Conservation (phyloP, 2,888 invertebrate genomes). For the Callinectes sapidus region DNA sequence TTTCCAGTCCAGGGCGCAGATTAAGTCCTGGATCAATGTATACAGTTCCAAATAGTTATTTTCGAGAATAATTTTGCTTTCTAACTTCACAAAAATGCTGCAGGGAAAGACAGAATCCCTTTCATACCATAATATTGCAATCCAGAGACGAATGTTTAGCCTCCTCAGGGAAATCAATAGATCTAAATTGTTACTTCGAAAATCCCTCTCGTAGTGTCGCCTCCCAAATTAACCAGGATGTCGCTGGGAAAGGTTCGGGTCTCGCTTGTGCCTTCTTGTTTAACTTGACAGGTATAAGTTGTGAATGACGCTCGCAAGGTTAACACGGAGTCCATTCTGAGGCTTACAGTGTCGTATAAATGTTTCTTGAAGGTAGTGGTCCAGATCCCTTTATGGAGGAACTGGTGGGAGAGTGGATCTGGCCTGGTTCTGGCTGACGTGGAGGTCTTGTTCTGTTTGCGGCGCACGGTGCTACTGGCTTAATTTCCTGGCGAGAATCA, state of each 20-base stretch:
- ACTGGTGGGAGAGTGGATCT: neutral
- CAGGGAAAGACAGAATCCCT: too few species aligned
- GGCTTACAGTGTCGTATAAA: neutral
- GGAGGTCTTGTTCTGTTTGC: neutral
- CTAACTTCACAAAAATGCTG: too few species aligned
- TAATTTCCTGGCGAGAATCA: neutral
- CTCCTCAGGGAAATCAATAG: neutral
- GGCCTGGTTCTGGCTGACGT: neutral
- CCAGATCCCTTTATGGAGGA: neutral
- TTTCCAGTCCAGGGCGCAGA: neutral
- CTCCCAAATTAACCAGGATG: neutral
- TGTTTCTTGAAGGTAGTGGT: neutral
- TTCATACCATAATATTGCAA: too few species aligned
- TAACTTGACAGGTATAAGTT: neutral
- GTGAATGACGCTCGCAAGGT: neutral
- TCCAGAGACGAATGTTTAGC: neutral
- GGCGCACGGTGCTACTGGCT: neutral
- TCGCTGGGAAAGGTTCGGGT: neutral
- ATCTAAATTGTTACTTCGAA: neutral
- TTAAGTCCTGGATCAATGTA: neutral
- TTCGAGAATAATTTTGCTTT: too few species aligned
- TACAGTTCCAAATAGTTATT: too few species aligned
- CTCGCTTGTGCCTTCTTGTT: neutral
- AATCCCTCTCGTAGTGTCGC: neutral
- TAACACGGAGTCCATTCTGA: neutral